Percentiles rank a stretch among this genome's conserved stretches.
Evolutionary conservation across 2,888 invertebrate genomes (phyloP).

Genomic region (Cataglyphis albicans): DNA sequence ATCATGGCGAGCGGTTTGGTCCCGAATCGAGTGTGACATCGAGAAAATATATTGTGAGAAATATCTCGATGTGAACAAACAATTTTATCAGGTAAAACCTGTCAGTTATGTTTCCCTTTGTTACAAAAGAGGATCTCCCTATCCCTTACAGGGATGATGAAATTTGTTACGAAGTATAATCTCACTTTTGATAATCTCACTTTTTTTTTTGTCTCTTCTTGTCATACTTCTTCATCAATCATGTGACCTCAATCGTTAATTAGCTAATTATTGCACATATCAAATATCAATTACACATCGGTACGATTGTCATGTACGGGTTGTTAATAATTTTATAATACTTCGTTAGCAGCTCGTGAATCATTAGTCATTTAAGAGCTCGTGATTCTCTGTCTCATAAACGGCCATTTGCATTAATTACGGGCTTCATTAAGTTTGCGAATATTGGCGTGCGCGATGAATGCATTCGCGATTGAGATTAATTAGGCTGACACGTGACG

Average conservation of each 20-base stretch:
- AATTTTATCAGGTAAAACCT: neutral
- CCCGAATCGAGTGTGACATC: conserved; percentile 56
- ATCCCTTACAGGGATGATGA: neutral
- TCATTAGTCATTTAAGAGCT: conserved; percentile 11
- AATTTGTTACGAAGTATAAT: neutral
- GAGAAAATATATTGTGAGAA: conserved; percentile 57
- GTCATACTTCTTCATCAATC: neutral
- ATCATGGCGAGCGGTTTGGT: conserved; percentile 31
- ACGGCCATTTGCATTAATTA: conserved; percentile 22
- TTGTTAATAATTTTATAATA: conserved; percentile 27
- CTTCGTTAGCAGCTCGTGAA: conserved; percentile 21
- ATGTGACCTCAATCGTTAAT: neutral
- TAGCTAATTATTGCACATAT: conserved; percentile 13
- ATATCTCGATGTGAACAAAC: neutral
- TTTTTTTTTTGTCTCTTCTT: neutral
- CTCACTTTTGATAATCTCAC: neutral
- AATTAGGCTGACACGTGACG: conserved; percentile 32
- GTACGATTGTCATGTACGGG: neutral
- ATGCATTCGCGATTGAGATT: conserved; percentile 39
- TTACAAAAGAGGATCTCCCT: neutral
- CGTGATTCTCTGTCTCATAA: neutral
- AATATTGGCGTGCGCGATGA: conserved; percentile 24
- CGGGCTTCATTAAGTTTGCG: conserved; percentile 27
- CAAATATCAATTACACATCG: conserved; percentile 17
- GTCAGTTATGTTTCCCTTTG: neutral